phyloP scores from a whole-genome alignment of 2,888 invertebrate species.

The Diarsia mendica region DNA sequence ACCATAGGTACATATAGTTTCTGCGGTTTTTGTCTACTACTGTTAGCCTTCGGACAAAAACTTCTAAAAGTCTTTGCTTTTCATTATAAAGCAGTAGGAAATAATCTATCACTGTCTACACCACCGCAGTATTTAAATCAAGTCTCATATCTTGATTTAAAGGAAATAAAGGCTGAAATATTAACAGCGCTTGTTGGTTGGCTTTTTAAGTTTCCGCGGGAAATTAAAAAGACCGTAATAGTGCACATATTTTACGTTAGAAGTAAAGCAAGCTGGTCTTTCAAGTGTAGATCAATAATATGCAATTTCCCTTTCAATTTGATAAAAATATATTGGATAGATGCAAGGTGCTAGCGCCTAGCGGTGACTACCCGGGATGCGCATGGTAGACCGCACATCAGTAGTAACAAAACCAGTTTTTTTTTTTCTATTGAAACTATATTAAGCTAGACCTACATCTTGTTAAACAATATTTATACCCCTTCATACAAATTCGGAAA shows the following conservation, averaged over 20 bases:
- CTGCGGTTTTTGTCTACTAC: background rate
- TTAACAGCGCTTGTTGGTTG: background rate
- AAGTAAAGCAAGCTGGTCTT: background rate
- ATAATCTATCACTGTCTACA: slow-evolving; percentile 27
- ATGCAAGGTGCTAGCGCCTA: background rate
- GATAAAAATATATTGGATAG: background rate
- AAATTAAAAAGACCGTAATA: slow-evolving; percentile 15
- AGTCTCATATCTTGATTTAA: slow-evolving; percentile 18
- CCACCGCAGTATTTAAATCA: slow-evolving; percentile 21
- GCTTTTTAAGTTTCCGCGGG: slow-evolving; percentile 37
- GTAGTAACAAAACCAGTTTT: background rate
- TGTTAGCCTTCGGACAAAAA: background rate
- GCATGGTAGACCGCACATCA: too few species aligned
- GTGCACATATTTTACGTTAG: background rate
- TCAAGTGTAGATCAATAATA: background rate
- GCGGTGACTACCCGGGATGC: background rate
- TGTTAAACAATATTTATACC: background rate
- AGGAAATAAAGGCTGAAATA: slow-evolving; percentile 40
- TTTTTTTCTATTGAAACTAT: background rate
- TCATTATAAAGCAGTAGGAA: slow-evolving; percentile 17
- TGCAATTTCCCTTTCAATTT: background rate
- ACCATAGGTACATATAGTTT: too few species aligned
- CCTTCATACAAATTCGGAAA: background rate
- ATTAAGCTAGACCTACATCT: background rate
- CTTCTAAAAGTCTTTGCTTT: background rate